A percentile compares a stretch with the other conserved stretches of the same genome.
Evolutionary conservation across 1,140 invertebrate genomes (phyloP).

Genomic region (Steinernema khuongi): DNA sequence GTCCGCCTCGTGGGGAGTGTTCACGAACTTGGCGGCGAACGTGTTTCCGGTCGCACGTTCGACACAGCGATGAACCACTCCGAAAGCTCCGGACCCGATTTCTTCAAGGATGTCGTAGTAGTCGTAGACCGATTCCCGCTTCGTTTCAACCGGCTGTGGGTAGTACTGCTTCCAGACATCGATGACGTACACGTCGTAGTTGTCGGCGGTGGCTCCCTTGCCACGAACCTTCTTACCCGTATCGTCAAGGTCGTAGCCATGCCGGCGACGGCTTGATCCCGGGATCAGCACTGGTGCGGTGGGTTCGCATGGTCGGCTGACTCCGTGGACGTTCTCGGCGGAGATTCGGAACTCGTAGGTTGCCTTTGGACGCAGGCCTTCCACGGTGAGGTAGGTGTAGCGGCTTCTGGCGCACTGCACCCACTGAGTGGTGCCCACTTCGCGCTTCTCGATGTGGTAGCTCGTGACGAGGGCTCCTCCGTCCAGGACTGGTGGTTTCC

Average conservation of each 20-base stretch:
- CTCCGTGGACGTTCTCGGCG: constrained; percentile 91
- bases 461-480: constrained; percentile 68
- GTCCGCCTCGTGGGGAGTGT: constrained; percentile 82
- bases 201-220: constrained; percentile 76
- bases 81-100: constrained; percentile 96
- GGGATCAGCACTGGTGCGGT: constrained; percentile 72
- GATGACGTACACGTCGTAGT: constrained; percentile 94
- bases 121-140: constrained; percentile 87
- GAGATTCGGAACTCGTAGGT: constrained; percentile 93
- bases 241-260: constrained; percentile 69
- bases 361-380: constrained; percentile 77
- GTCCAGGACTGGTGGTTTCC: constrained; percentile 85
- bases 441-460: constrained; percentile 86
- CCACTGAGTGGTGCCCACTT: constrained; percentile 88
- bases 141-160: constrained; percentile 91
- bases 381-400: constrained; percentile 83
- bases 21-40: constrained; percentile 98
- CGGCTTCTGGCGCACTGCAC: constrained; percentile 86
- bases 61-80: constrained; percentile 91
- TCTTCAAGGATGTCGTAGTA: constrained; percentile 98
- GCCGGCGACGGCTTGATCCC: constrained; percentile 27
- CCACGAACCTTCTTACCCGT: constrained; percentile 85
- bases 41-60: constrained; percentile 91
- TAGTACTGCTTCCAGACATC: constrained; percentile 94
- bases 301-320: constrained; percentile 80